Base-by-base conservation (phyloP, 2,888 invertebrate species). In the Argynnis bischoffii region DNA sequence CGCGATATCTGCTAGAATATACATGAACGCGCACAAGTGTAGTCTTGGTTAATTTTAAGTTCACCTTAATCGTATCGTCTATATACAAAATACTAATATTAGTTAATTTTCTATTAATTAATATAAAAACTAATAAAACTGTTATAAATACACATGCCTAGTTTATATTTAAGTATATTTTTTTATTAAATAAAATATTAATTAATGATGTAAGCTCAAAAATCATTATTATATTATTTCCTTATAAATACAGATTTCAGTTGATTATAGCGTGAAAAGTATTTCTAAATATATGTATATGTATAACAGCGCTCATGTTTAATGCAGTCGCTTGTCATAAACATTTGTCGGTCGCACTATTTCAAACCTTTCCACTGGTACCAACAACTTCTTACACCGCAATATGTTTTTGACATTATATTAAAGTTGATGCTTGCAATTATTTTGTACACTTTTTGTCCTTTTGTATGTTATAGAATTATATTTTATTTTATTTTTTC, bases 281-380 rank as follows among this genome's bases (percentile, higher is more conserved):
- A 48, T 59, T 59, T 59, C 59, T 68, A 72, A 74, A 74, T 76
- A 76, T 81, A 80, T 84, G 79, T 85, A 89, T 90, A 88, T 86
- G 87, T 90, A 90, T 85, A 84, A 85, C 87, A 86, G 86, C 81
- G 83, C 89, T 89, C 87, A 91, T 92, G 90, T 90, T 79, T 91
- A 87, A 92, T 92, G 86, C 87, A 90, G 81, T 78, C 83, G 85
- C 82, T 79, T 89, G 90, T 89, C 90, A 88, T 86, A 87, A 89
- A 90, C 90, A 90, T 90, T 90, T 90, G 90, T 90, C 88, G 87
- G 87, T 86, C 82, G 85, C 83, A 87, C 85, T 88, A 87, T 87
- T 88, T 87, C 83, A 85, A 81, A 77, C 73, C 74, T 77, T 77
- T 72, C 73, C 61, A 53, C 61, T 61, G 50, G 61, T 53, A 61